Percentiles rank a stretch among this genome's conserved stretches.
phyloP scores from a whole-genome alignment of 2,888 invertebrate genomes.

The Meiosimyza platycephala region DNA sequence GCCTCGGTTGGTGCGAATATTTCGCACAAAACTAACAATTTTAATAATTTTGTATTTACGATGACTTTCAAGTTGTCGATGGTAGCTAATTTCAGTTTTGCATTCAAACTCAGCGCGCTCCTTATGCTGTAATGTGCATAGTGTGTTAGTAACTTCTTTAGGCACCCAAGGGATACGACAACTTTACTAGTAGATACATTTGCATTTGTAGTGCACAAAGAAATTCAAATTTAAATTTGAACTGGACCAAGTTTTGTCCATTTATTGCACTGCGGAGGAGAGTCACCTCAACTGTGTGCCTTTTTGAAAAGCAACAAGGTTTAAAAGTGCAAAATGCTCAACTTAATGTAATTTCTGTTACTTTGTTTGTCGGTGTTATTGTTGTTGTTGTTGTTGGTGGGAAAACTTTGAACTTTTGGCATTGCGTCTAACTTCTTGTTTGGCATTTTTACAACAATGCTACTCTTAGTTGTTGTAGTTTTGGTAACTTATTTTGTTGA shows the following conservation, averaged over 20 bases:
- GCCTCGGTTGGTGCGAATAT: conserved; percentile 41
- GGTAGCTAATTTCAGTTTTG: conserved; percentile 43
- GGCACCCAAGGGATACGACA: background rate
- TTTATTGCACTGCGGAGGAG: background rate
- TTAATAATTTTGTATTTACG: conserved; percentile 55
- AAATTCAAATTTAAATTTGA: conserved; percentile 32
- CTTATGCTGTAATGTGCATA: background rate
- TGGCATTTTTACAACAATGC: conserved; percentile 27
- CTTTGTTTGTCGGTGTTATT: background rate
- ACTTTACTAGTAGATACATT: background rate
- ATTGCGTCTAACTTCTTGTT: conserved; percentile 28
- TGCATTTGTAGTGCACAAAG: background rate
- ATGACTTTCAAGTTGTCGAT: conserved; percentile 31
- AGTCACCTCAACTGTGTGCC: background rate
- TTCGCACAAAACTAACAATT: conserved; percentile 54
- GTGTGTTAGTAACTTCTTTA: conserved; percentile 18
- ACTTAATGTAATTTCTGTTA: conserved; percentile 33
- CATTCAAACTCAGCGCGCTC: background rate
- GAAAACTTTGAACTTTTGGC: conserved; percentile 26
- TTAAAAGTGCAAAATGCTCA: conserved; percentile 9
- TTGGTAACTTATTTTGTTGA: background rate
- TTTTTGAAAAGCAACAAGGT: background rate
- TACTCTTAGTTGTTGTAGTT: background rate
- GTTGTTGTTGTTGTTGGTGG: conserved; percentile 23
- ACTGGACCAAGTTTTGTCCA: conserved; percentile 16